These are phyloP conservation scores for Parthenolecanium corni DNA, from an alignment of 2,888 invertebrate species.

Conservation along the genomic window DNA sequence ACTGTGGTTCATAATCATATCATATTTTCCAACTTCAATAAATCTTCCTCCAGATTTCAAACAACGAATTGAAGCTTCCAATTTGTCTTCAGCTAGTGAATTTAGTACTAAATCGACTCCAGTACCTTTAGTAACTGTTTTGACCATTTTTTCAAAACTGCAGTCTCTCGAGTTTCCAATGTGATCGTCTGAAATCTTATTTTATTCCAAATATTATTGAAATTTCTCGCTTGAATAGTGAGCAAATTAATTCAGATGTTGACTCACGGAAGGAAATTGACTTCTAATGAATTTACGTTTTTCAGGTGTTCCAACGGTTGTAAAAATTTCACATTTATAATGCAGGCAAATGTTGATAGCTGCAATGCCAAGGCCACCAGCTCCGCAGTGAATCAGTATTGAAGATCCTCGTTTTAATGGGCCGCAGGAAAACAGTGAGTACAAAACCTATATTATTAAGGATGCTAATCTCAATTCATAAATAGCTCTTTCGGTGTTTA, in stretches of 20 bases:
- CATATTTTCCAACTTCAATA: constrained; percentile 77
- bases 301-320: constrained; percentile 55
- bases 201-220: neutral
- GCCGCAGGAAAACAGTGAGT: constrained; percentile 49
- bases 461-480: too few species aligned
- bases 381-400: constrained; percentile 48
- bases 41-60: constrained; percentile 53
- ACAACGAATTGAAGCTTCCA: constrained; percentile 56
- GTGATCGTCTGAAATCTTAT: constrained; percentile 46
- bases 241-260: neutral
- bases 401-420: constrained; percentile 41
- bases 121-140: constrained; percentile 62
- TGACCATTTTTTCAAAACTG: constrained; percentile 75
- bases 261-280: constrained; percentile 43
- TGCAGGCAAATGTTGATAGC: constrained; percentile 59
- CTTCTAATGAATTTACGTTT: constrained; percentile 52
- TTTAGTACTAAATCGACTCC: constrained; percentile 88
- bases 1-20: constrained; percentile 54
- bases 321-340: constrained; percentile 53
- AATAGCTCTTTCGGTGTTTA: too few species aligned
- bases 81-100: constrained; percentile 82
- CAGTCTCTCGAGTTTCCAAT: constrained; percentile 79
- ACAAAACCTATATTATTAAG: constrained; percentile 44
- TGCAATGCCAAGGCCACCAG: constrained; percentile 64
- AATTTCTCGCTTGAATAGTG: neutral